phyloP scores from a whole-genome alignment of 2,888 invertebrate species.

The Stenodema calcarata region DNA sequence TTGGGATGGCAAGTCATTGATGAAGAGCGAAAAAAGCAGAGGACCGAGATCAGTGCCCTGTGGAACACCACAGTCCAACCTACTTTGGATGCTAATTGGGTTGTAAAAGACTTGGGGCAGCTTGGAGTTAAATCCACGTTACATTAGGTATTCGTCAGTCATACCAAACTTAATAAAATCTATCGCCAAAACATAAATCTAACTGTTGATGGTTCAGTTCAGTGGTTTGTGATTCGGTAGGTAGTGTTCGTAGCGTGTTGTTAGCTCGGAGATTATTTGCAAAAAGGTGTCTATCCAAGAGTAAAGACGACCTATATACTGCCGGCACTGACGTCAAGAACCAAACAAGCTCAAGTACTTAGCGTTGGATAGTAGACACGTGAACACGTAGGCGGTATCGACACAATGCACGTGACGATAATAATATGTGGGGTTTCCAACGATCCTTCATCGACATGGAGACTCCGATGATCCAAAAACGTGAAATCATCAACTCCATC shows the following conservation, averaged over 20 bases:
- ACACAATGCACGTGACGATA: neutral
- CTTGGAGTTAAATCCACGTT: no score
- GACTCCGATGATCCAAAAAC: neutral
- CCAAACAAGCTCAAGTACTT: slow-evolving; percentile 21
- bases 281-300: neutral
- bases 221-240: no score
- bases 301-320: neutral
- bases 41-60: no score
- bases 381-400: neutral
- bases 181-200: no score
- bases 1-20: no score
- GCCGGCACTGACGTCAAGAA: neutral
- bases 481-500: neutral
- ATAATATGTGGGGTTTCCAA: neutral
- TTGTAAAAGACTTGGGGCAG: no score
- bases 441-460: neutral
- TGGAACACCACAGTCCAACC: no score
- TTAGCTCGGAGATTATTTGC: neutral
- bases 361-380: neutral
- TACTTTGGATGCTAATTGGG: no score
- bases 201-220: no score
- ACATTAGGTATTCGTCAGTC: no score
- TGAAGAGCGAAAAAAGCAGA: no score
- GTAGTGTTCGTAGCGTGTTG: neutral
- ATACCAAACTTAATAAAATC: no score